These are phyloP conservation scores for Cecropterus lyciades DNA, from an alignment of 1,140 invertebrate species.

Conservation along the genomic window DNA sequence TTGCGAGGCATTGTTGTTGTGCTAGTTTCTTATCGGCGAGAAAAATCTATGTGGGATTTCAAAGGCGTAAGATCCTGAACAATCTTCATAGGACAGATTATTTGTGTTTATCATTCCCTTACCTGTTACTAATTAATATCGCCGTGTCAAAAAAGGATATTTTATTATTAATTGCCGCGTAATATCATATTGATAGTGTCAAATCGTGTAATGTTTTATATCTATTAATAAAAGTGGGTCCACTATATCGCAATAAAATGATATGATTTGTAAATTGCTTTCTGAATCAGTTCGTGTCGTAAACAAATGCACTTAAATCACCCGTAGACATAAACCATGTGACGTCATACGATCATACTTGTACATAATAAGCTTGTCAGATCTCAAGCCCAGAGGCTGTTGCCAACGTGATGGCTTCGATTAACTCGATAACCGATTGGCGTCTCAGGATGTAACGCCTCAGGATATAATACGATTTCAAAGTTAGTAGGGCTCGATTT, in stretches of 20 bases:
- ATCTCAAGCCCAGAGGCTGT: conserved; percentile 22
- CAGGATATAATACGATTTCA: background rate
- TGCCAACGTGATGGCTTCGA: conserved; percentile 14
- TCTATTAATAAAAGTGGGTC: too few species aligned
- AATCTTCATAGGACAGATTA: conserved; percentile 4
- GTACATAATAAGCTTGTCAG: conserved; percentile 9
- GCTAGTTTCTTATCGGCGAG: conserved; percentile 2
- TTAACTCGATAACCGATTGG: conserved; percentile 13
- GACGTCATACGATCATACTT: conserved; percentile 5
- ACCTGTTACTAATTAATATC: too few species aligned
- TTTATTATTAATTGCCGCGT: too few species aligned
- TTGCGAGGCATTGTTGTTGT: conserved; percentile 5
- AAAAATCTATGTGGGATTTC: conserved; percentile 15
- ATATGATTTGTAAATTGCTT: background rate
- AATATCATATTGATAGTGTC: too few species aligned
- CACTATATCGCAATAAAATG: background rate
- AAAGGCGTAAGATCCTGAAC: conserved; percentile 9
- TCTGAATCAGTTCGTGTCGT: background rate
- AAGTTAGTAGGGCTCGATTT: background rate
- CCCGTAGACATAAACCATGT: background rate
- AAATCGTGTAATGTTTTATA: too few species aligned
- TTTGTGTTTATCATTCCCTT: too few species aligned
- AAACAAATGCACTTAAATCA: background rate
- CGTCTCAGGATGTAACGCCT: conserved; percentile 13
- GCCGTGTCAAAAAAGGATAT: too few species aligned